Conservation (phyloP, 2,113 vertebrate genomes). For the Beaufortia kweichowensis region DNA sequence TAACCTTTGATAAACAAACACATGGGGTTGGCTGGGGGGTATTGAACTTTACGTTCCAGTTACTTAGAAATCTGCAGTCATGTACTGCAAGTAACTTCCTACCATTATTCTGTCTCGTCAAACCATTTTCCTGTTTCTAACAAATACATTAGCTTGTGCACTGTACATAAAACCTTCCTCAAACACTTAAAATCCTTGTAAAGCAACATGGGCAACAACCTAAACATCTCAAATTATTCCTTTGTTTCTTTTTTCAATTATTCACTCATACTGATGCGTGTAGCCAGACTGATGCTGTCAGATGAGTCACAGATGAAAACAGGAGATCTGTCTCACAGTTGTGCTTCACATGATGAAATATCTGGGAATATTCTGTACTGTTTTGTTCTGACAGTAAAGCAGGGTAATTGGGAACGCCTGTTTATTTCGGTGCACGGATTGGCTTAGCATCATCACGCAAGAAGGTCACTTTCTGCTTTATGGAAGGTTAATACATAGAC, state of each 20-base stretch:
- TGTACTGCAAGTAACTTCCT: too few relatives aligned
- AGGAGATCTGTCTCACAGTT: neutral
- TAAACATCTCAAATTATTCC: neutral
- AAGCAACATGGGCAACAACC: neutral
- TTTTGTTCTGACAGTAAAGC: neutral
- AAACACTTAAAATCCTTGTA: neutral
- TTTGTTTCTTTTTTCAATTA: neutral
- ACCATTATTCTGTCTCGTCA: too few relatives aligned
- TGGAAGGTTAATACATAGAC: neutral
- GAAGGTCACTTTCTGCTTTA: neutral
- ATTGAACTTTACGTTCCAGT: too few relatives aligned
- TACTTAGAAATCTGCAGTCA: too few relatives aligned
- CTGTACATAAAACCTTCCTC: neutral
- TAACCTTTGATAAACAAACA: too few relatives aligned
- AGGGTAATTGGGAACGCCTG: neutral
- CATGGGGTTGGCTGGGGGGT: too few relatives aligned
- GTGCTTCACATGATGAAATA: conserved; percentile 15
- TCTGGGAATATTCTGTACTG: neutral
- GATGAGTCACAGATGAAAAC: conserved; percentile 2
- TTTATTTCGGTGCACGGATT: neutral
- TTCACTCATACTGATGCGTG: neutral
- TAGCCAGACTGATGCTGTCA: neutral
- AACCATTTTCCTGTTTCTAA: too few relatives aligned
- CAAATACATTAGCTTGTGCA: too few relatives aligned
- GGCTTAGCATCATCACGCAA: neutral